Base-by-base conservation (phyloP, 2,797 vertebrate genomes). In the Buphagus erythrorhynchus region DNA sequence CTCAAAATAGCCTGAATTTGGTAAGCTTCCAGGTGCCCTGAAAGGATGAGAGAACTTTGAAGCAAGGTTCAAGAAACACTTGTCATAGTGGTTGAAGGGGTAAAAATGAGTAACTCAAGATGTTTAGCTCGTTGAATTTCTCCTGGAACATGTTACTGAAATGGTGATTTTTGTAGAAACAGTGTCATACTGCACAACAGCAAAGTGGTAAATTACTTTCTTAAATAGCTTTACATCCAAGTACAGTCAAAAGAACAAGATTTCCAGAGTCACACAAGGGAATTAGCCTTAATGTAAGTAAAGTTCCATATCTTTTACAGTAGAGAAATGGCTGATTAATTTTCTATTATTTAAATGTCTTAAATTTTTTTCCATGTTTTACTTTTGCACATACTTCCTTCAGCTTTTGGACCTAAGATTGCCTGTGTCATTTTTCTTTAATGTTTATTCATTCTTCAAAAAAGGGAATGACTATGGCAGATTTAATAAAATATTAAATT, bases 401-500 rank as follows among this genome's bases (percentile, higher is more conserved):
- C 5, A 1, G 15, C 10, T 61, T 90, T 89, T 88, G 40, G 24
- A 77, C 31, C 1, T 49, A 29, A 78, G 79, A 55, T 66, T 69
- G 22, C 58, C 65, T 15, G 16, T 55, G 51, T 29, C 13, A 59
- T 48, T 79, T 93, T 77, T 91, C 20, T 76, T 91, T 75, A 63
- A 46, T 67, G 28, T 85, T 90, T 85, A 19, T 67, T 90, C 57
- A 42, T 25, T 77, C 13, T 21, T 68, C 36, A 67, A 52, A 86
- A 2, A n/a, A 66, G 4, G n/a, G 33, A 94, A 82, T n/a, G 7
- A 72, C 73, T 90, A 14, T 26, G 12, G 33, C 45, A 72, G 35
- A 65, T 75, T 90, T 79, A 90, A 80, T 90, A 88, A 92, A 96
- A 95, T 89, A 89, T 93, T 95, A 87, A 90, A 96, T 88, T 96